Evolutionary conservation across 2,113 vertebrate genomes (phyloP).

Genomic region (Mastomys natalensis): DNA sequence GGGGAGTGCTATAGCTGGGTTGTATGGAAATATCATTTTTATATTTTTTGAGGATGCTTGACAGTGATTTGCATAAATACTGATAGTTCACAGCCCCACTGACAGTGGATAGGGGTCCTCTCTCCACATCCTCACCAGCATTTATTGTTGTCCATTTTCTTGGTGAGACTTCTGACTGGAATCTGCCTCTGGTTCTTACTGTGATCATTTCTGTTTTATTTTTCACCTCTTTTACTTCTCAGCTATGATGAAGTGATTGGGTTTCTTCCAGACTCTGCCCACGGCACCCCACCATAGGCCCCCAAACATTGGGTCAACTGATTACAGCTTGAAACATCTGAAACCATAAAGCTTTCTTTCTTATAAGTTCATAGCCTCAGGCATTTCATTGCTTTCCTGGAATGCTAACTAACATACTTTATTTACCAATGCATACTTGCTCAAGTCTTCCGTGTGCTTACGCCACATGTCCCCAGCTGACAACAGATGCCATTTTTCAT

Average conservation of each 20-base stretch:
- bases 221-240: background rate
- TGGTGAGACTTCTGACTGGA: background rate
- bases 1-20: background rate
- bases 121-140: too few relatives aligned
- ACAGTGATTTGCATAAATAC: background rate
- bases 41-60: background rate
- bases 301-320: background rate
- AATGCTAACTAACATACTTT: background rate
- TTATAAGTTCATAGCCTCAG: background rate
- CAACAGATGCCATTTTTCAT: background rate
- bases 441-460: background rate
- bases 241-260: background rate
- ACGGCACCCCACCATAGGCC: background rate
- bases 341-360: background rate
- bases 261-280: background rate
- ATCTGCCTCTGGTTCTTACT: background rate
- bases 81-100: too few relatives aligned
- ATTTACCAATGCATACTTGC: background rate
- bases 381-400: background rate
- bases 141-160: too few relatives aligned
- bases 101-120: too few relatives aligned
- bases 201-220: background rate
- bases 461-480: background rate
- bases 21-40: background rate
- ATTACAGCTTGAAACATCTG: background rate